Base-by-base conservation (phyloP, 2,797 vertebrate species). In the Agapornis canus region DNA sequence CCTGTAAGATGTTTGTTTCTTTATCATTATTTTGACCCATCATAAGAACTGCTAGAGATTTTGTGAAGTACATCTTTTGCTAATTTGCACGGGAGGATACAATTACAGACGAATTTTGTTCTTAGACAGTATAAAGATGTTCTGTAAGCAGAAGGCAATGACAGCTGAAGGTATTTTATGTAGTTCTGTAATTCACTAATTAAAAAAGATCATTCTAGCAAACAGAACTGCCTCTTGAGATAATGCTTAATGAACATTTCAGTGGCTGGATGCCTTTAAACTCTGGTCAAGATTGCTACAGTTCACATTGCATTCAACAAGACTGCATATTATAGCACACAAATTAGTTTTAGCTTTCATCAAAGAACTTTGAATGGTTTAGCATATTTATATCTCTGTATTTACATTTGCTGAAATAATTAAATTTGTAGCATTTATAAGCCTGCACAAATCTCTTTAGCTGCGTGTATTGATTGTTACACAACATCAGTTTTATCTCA, bases 351-450 rank as follows among this genome's bases (percentile, higher is more conserved):
- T 83, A 84, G 86, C 65, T 92, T 91, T 85, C 75, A 90, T 75
- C 94, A 82, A 89, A 94, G 77, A 65, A 48, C 76, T 96, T 90
- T 84, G 21, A 94, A 92, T 45, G 37, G 21, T 68, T 95, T 97
- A 88, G 63, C 82, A 52, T 97, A 90, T 95, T 97, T 97, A 89
- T 94, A 81, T 68, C 89, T 89, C 84, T 81, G 61, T 96, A 76
- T 94, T 97, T 97, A 94, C 79, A 89, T 95, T 96, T 95, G 82
- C 84, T 95, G 93, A 93, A 97, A 97, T 96, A 97, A 96, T 96
- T 95, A 83, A 94, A 90, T 97, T 94, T 97, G 85, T 95, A 97
- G 87, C 78, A 91, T 86, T 95, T 91, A 77, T 82, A 92, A 95
- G 40, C 47, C 82, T 48, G 9, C 6, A 3, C 61, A 85, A 69